Percentiles rank a stretch among this genome's conserved stretches.
These are phyloP conservation scores for Rachycentron canadum DNA, from an alignment of 2,797 vertebrate genomes.

Conservation along the genomic window DNA sequence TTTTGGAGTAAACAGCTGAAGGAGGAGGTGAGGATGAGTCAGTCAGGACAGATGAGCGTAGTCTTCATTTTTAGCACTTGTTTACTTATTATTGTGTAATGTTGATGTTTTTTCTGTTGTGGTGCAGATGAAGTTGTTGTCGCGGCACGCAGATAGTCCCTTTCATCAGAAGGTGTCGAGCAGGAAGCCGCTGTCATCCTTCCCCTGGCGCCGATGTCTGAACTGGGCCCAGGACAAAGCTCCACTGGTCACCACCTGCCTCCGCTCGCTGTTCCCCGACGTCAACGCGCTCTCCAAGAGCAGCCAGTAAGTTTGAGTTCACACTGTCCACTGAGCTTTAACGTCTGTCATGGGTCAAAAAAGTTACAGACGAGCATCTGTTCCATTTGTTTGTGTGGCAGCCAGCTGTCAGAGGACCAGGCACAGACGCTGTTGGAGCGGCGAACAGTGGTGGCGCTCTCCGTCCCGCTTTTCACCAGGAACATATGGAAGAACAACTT, in stretches of 20 bases:
- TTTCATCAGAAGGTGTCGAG: conserved; percentile 78
- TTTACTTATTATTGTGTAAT: neutral
- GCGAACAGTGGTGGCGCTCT: conserved; percentile 72
- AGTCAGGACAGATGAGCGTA: neutral
- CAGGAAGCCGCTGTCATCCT: conserved; percentile 71
- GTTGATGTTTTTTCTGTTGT: neutral
- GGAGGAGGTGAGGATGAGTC: conserved; percentile 66
- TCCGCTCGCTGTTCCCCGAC: conserved; percentile 75
- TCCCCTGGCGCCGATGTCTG: conserved; percentile 76
- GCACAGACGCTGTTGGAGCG: conserved; percentile 73
- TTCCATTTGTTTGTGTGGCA: conserved; percentile 34
- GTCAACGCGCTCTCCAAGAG: conserved; percentile 65
- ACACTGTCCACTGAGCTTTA: neutral
- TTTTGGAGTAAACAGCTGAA: conserved; percentile 77
- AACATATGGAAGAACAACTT: conserved; percentile 83
- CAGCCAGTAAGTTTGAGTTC: conserved; percentile 66
- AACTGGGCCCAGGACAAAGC: conserved; percentile 76
- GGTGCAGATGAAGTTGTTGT: conserved; percentile 74
- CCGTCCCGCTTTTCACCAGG: conserved; percentile 79
- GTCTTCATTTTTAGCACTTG: neutral
- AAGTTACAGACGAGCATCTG: neutral
- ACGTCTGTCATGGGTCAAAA: too few species aligned
- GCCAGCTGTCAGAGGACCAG: conserved; percentile 73
- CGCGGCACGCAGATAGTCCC: conserved; percentile 63
- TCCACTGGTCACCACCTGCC: conserved; percentile 74